Evolutionary conservation across 2,888 invertebrate species (phyloP), one percentile per base, ranked within the genome.

Genomic region (Keiferia lycopersicella): DNA sequence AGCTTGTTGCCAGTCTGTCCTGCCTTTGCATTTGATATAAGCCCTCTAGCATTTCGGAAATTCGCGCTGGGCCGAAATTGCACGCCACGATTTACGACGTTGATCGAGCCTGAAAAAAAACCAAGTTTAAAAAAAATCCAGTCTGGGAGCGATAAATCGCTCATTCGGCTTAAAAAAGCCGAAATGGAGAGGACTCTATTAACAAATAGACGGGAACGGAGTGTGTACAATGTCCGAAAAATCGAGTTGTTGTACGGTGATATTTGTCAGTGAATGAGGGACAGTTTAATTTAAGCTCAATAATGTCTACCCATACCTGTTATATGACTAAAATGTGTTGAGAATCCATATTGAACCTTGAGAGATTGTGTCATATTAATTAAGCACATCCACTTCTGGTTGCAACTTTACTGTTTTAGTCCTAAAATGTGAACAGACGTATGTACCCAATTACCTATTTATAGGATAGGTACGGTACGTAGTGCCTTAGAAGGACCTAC

Each of bases 121-220:
- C 2, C 22, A 22, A 22, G 10, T 6, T 14, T 45, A 22, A 82
- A 81, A 82, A 83, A 82, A 79, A n/a, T 75, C 69, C 71, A 73
- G 75, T 76, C 76, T 79, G 77, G 73, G 71, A 71, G 73, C 83
- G 74, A 84, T 83, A 84, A 84, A 84, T 84, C 82, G 75, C 74
- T 84, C 81, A 79, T 73, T 75, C 72, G 72, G 71, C 75, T 74
- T 73, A 73, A 81, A 83, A 82, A 82, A 78, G 72, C 68, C 67
- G 45, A 68, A 76, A 75, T 73, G 73, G 70, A 77, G 77, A 72
- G 74, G 76, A 77, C 66, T 70, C 76, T 75, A 79, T 81, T 75
- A 73, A 75, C 79, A 81, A 81, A 81, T 80, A 79, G 74, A 76
- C 77, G 71, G 72, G 68, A 69, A 72, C 41, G n/a, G 38, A 56